Evolutionary conservation across 2,113 vertebrate species (phyloP).

Genomic region (Brachirus orientalis): DNA sequence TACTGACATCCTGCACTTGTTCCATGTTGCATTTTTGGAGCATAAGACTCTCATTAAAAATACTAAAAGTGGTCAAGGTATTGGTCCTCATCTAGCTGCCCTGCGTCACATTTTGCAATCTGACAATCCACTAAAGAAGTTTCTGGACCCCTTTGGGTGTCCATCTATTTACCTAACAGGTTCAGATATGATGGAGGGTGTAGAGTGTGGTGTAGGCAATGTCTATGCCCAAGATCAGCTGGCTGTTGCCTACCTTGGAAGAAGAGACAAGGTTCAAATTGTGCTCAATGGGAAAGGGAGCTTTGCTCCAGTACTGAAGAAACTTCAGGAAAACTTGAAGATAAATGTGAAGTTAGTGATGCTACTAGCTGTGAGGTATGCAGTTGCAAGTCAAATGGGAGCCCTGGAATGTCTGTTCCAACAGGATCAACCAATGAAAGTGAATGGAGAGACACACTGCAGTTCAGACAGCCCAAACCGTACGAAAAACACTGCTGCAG

Average conservation of each 20-base stretch:
- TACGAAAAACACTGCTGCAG: not conserved
- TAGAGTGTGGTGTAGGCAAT: constrained; percentile 83
- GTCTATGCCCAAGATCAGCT: constrained; percentile 83
- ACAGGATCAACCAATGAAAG: constrained; percentile 44
- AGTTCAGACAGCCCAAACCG: constrained; percentile 20
- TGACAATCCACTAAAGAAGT: constrained; percentile 78
- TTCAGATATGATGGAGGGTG: constrained; percentile 77
- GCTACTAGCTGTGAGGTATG: constrained; percentile 80
- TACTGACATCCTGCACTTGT: constrained; percentile 68
- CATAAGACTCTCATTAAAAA: constrained; percentile 81
- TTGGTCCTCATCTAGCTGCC: constrained; percentile 82
- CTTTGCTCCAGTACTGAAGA: constrained; percentile 69
- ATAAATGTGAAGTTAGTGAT: constrained; percentile 76
- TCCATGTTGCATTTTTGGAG: constrained; percentile 80
- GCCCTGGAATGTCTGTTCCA: constrained; percentile 75
- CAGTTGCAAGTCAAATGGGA: constrained; percentile 81
- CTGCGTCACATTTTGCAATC: constrained; percentile 72
- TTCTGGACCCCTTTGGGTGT: constrained; percentile 79
- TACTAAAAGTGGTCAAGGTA: constrained; percentile 79
- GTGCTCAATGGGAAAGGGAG: constrained; percentile 81
- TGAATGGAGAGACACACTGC: constrained; percentile 33
- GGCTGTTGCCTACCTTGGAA: constrained; percentile 82
- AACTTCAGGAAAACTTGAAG: constrained; percentile 72
- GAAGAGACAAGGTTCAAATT: constrained; percentile 75
- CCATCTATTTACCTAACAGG: constrained; percentile 84